Evolutionary conservation across 1,140 invertebrate genomes (phyloP), one percentile per base, ranked within the genome.

Genomic region (Panagrolaimus sp.): DNA sequence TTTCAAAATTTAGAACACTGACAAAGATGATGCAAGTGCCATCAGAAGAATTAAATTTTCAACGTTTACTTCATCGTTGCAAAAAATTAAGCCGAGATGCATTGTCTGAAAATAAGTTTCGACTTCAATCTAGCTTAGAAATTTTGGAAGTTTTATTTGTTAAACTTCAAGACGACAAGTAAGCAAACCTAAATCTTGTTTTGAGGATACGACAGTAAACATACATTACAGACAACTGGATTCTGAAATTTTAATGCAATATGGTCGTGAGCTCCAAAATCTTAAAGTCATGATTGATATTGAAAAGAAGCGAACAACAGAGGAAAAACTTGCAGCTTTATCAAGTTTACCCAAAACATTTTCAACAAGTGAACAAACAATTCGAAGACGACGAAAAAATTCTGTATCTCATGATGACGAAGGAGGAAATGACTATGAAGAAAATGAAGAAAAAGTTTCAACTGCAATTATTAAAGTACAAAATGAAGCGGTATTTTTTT

Each of bases 281-380:
- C 66, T 78, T n/a, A 76, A 77, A 21, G 21, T 73, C n/a, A 43
- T 78, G 7, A 65, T 77, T 12, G 77, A 80, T n/a, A 78, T 71
- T 5, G 74, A 76, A 48, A 58, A 47, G n/a, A 79, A 76, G 47
- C 62, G 63, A 70, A 69, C 62, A 4, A 44, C 47, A 7, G 71
- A 64, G 45, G 74, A 75, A 45, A 72, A 62, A 26, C 43, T 78
- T 3, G 47, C n/a, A n/a, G 55, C 68, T 9, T 38, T 78, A 15
- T 26, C 67, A 9, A 43, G 17, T 7, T 21, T 74, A 28, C 73
- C 72, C 21, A 55, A 67, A 24, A 17, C 71, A n/a, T 76, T 62
- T 17, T 14, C 63, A 9, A 43, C 55, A 15, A 52, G 28, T 15
- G 66, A 48, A 12, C 66, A 45, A 45, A 63, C 43, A 26, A 6